Evolutionary conservation across 1,140 invertebrate genomes (phyloP).

Genomic region (Planococcus citri): DNA sequence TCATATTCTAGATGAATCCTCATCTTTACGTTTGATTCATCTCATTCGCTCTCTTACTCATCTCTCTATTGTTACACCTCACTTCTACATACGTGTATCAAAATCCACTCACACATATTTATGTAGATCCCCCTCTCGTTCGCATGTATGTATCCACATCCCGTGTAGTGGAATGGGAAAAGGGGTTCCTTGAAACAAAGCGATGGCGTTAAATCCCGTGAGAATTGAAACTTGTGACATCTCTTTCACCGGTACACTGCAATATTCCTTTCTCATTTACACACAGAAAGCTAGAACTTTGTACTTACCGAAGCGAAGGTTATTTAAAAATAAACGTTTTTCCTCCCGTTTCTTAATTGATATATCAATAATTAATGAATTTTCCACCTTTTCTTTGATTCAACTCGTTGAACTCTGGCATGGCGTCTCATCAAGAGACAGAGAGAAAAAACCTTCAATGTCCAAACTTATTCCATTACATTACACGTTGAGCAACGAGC

Average conservation of each 20-base stretch:
- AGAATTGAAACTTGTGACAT: slow-evolving; percentile 15
- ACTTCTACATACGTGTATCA: too few species aligned
- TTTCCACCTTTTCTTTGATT: slow-evolving; percentile 2
- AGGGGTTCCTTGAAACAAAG: slow-evolving; percentile 16
- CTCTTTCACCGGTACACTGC: background rate
- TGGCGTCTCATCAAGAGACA: too few species aligned
- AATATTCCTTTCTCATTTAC: background rate
- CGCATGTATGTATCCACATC: background rate
- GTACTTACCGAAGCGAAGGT: too few species aligned
- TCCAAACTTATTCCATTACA: too few species aligned
- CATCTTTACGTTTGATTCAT: background rate
- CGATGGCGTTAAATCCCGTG: slow-evolving; percentile 14
- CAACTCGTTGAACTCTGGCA: background rate
- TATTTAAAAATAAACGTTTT: background rate
- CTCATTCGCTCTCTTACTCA: background rate
- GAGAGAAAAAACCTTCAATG: too few species aligned
- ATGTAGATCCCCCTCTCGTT: background rate
- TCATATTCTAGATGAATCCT: background rate
- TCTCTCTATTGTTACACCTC: background rate
- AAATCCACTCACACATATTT: background rate
- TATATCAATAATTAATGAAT: background rate
- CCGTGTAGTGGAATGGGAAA: background rate
- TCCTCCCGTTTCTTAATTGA: background rate
- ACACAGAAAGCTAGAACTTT: background rate
- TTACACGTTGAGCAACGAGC: too few species aligned